Conservation (phyloP, 2,113 vertebrate species). For the Laterallus jamaicensis region DNA sequence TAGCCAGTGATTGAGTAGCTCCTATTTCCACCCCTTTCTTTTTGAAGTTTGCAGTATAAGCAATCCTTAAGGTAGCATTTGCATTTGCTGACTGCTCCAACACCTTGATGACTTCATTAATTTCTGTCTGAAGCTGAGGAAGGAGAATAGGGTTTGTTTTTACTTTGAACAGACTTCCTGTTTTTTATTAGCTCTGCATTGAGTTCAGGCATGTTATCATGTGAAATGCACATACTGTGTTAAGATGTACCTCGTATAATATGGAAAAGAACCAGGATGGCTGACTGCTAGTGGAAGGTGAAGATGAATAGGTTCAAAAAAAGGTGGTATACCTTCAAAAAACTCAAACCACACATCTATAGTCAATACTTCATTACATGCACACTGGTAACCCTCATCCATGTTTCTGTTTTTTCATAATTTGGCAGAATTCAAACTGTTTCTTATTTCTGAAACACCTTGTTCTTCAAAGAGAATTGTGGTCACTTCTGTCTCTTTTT, state of each 20-base stretch:
- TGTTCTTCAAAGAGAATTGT: slow-evolving; percentile 14
- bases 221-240: not conserved
- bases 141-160: not conserved
- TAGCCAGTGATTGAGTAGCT: not conserved
- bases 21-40: not conserved
- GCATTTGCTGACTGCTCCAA: not conserved
- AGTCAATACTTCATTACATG: not conserved
- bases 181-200: not conserved
- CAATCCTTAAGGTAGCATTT: not conserved
- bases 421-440: not conserved
- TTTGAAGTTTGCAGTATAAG: slow-evolving; percentile 12
- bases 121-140: not conserved
- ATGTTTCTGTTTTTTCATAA: not conserved
- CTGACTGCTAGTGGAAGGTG: not conserved
- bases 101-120: slow-evolving; percentile 23
- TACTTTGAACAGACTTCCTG: not conserved
- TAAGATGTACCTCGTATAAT: not conserved
- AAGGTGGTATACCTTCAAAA: not conserved
- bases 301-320: not conserved
- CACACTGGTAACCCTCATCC: not conserved
- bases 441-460: not conserved
- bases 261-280: not conserved
- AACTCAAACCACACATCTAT: not conserved
- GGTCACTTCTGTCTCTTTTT: not conserved
- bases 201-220: not conserved